Evolutionary conservation across 2,888 invertebrate genomes (phyloP).

Genomic region (Hemicrepidius hirtus): DNA sequence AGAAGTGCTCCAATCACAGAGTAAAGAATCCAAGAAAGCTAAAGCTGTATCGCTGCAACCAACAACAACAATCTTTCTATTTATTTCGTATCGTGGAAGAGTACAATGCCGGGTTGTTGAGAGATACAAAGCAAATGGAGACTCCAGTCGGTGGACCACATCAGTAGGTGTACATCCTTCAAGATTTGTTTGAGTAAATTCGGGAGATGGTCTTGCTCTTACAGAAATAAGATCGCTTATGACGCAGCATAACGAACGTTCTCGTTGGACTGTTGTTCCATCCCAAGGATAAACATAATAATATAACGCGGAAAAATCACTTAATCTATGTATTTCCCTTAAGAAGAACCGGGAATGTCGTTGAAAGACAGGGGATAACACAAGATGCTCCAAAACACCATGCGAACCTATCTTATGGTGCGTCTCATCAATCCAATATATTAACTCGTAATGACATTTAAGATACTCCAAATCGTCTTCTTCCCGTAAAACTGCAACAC

Average conservation of each 20-base stretch:
- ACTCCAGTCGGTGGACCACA: slow-evolving; percentile 52
- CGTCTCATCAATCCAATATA: slow-evolving; percentile 65
- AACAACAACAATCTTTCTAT: slow-evolving; percentile 78
- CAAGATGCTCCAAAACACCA: slow-evolving; percentile 71
- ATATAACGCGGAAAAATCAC: slow-evolving; percentile 74
- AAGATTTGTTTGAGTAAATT: slow-evolving; percentile 51
- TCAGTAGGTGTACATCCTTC: slow-evolving; percentile 52
- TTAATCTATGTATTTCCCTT: slow-evolving; percentile 77
- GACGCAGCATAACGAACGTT: slow-evolving; percentile 60
- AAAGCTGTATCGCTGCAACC: slow-evolving; percentile 80
- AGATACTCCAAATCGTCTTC: slow-evolving; percentile 67
- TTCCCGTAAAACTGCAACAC: slow-evolving; percentile 63
- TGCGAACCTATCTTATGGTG: slow-evolving; percentile 65
- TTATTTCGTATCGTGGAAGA: slow-evolving; percentile 73
- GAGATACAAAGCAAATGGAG: slow-evolving; percentile 74
- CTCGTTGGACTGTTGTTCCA: slow-evolving; percentile 42
- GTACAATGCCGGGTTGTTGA: slow-evolving; percentile 74
- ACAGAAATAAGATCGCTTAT: slow-evolving; percentile 63
- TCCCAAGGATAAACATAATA: slow-evolving; percentile 74
- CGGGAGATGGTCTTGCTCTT: slow-evolving; percentile 61
- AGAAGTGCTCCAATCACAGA: slow-evolving; percentile 72
- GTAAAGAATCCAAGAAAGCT: slow-evolving; percentile 77
- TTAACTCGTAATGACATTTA: slow-evolving; percentile 69
- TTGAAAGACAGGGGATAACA: slow-evolving; percentile 77
- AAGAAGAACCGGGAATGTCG: slow-evolving; percentile 76